Base-by-base conservation (phyloP, 2,797 vertebrate species). In the Acipenser ruthenus region DNA sequence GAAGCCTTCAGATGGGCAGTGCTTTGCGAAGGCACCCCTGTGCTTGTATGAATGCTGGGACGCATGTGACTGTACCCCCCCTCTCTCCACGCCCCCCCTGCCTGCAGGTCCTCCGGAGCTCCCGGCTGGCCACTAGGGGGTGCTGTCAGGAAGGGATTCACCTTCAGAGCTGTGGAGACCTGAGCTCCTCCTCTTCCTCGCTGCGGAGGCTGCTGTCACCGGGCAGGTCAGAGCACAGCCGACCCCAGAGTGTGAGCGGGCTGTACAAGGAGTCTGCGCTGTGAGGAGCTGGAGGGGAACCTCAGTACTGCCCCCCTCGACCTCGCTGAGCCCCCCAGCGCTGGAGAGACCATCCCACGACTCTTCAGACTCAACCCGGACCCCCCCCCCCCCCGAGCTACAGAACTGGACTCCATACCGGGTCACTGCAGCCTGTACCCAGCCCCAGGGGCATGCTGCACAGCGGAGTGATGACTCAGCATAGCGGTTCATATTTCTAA, bases 121-220 rank as follows among this genome's bases (percentile, higher is more conserved):
- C 87, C 6, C 86, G 87, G 86, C 82, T 71, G 63, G 69, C 75
- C 63, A 80, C 70, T 69, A 79, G 88, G 55, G 82, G 80, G 52
- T 82, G 81, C 65, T 75, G 79, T 63, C 77, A 76, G 0, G 91
- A 94, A 53, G 92, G 93, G 18, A 94, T 96, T 67, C 94, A 97
- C 80, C 84, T 98, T 68, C 93, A 90, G 64, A 99, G 96, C 85
- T 98, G 96, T 0, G 95, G 95, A 2, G 96, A 99, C 74, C 85
- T 98, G 68, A 99, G 89, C 79, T 96, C 91, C 1, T 87, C 95
- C 0, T 80, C 84, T 0, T 74, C 71, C 0, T 93, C 94, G 1
- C 79, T 96, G 59, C 87, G 91, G 6, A 88, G 91, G 18, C 76
- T 97, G 50, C 78, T 94, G 53, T 88, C 92, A 0, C 23, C 80